These are phyloP conservation scores for Lepisosteus oculatus DNA, from an alignment of 2,113 vertebrate species.

Conservation along the genomic window DNA sequence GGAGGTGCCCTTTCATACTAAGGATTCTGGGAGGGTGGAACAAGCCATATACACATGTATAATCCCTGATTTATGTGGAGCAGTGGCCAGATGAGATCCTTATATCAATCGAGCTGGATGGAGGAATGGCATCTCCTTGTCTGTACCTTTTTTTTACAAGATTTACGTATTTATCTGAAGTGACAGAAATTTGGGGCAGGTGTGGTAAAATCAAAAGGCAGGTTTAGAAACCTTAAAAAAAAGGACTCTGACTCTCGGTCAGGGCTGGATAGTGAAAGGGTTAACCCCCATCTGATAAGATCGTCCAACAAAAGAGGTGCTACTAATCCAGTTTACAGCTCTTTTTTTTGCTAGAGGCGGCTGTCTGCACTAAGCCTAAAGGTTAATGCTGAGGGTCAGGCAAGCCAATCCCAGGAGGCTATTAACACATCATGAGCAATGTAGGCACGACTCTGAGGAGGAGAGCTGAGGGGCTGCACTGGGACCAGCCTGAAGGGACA, in stretches of 20 bases:
- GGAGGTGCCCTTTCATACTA: too few relatives aligned
- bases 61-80: too few relatives aligned
- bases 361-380: background rate
- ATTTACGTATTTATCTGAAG: too few relatives aligned
- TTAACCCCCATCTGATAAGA: background rate
- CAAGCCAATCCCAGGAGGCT: background rate
- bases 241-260: background rate
- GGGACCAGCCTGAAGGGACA: conserved; percentile 4
- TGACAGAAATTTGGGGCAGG: too few relatives aligned
- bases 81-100: too few relatives aligned
- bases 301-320: conserved; percentile 8
- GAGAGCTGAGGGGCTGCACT: background rate
- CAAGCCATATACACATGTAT: too few relatives aligned
- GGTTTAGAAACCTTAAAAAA: too few relatives aligned
- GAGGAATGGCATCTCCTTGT: too few relatives aligned
- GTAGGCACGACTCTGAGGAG: conserved; percentile 12
- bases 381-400: conserved; percentile 2
- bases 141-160: too few relatives aligned
- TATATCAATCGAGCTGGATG: too few relatives aligned
- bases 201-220: too few relatives aligned
- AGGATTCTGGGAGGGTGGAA: too few relatives aligned
- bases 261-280: background rate
- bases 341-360: background rate
- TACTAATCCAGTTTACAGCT: background rate
- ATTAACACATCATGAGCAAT: conserved; percentile 11